Evolutionary conservation across 2,888 invertebrate genomes (phyloP).

Genomic region (Eremobia ochroleuca): DNA sequence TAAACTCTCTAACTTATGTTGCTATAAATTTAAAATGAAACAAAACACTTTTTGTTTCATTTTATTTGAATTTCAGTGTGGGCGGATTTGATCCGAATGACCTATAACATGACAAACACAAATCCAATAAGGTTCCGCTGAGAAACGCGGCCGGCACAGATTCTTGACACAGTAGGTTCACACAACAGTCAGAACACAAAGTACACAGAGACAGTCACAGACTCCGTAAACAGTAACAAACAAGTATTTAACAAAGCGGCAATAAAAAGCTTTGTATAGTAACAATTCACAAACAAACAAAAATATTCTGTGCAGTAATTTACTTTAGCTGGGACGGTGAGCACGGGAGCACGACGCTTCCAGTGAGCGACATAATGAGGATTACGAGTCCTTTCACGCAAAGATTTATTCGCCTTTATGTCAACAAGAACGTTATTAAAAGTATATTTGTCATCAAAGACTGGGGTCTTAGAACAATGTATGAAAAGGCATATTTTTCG

Average conservation of each 20-base stretch:
- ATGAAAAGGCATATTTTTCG: conserved; percentile 5
- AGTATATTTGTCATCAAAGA: conserved; percentile 33
- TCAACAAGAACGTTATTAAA: conserved; percentile 46
- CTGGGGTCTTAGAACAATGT: conserved; percentile 28
- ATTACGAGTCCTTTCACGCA: conserved; percentile 34
- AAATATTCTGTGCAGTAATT: conserved; percentile 46
- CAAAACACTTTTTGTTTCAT: too few species aligned
- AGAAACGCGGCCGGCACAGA: conserved; percentile 8
- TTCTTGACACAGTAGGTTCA: conserved; percentile 7
- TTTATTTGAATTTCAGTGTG: too few species aligned
- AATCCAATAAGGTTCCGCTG: conserved; percentile 45
- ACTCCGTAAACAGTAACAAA: conserved; percentile 12
- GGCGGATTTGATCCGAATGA: too few species aligned
- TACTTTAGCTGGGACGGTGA: conserved; percentile 34
- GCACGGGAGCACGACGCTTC: conserved; percentile 10
- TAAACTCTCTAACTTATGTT: too few species aligned
- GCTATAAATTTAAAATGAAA: too few species aligned
- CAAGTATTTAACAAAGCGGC: conserved; percentile 40
- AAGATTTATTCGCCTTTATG: conserved; percentile 47
- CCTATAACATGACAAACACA: too few species aligned
- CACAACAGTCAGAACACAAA: neutral
- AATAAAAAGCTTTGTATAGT: conserved; percentile 49
- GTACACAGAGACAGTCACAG: neutral
- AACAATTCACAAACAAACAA: conserved; percentile 6
- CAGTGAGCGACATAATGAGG: conserved; percentile 38